Base-by-base conservation (phyloP, 1,140 invertebrate species). In the Heterodera carotae region DNA sequence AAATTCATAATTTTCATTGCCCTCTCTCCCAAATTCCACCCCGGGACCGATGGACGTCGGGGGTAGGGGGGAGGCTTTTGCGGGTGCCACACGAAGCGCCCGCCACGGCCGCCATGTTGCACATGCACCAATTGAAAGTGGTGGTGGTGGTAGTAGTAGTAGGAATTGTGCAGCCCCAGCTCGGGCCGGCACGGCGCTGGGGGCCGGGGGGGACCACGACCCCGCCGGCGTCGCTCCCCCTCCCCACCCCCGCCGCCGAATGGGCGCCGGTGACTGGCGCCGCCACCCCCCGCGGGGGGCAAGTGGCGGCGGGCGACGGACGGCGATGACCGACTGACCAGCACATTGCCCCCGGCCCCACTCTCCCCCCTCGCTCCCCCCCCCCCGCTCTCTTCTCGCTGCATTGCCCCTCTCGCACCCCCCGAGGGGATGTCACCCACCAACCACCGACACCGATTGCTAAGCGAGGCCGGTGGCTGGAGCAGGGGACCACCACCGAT, bases 241-340 rank as follows among this genome's bases (percentile, higher is more conserved):
- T n/a, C n/a, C n/a, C n/a, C n/a, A n/a, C n/a, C 29, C 33, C 62
- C 27, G 62, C 29, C 62, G 8, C 62, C 33, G 62, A 66, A 22
- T 62, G 7, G 60, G 60, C 60, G 62, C 3, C 29, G 62, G 62
- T 66, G 62, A 31, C 62, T 66, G 62, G 62, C 62, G 62, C 62
- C 62, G 62, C 62, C 62, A 34, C 62, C 62, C 62, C 62, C 15
- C 10, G 27, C 12, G 48, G 48, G 25, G 27, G 48, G 48, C 12
- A 15, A 22, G 48, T 22, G 48, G 5, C 48, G 48, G 48, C 48
- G 48, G 22, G 15, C 22, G 22, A 56, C 48, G 12, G 48, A 22
- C 48, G 48, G 18, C 48, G 48, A 56, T 56, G 48, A 56, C 48
- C 48, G 48, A 56, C 48, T 56, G 48, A 56, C 48, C 48, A 56